Conservation (phyloP, 2,113 vertebrate species). For the Grantiella picta region DNA sequence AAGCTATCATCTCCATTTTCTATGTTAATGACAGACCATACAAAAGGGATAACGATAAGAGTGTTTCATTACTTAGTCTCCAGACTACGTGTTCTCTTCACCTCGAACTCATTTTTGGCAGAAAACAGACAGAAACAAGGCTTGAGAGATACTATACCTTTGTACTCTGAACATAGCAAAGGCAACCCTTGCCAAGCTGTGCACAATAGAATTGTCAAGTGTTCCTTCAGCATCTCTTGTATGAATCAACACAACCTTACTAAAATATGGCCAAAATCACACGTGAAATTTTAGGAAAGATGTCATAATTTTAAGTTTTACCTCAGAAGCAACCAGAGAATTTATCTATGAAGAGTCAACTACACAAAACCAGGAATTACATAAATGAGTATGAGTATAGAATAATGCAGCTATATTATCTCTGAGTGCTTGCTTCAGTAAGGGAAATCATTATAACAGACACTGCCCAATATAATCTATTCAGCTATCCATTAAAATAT, state of each 20-base stretch:
- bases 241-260: neutral
- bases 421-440: neutral
- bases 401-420: neutral
- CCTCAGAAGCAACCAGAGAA: neutral
- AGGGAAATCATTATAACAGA: neutral
- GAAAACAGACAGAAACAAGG: neutral
- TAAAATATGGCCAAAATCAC: neutral
- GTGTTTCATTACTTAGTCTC: conserved; percentile 25
- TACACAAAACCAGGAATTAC: neutral
- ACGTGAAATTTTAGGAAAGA: neutral
- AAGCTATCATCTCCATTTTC: conserved; percentile 15
- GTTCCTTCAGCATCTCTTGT: neutral
- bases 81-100: neutral
- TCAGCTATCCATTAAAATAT: neutral
- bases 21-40: neutral
- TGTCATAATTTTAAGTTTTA: neutral
- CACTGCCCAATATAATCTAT: neutral
- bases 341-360: neutral
- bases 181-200: neutral
- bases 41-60: neutral
- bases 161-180: neutral
- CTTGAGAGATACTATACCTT: neutral
- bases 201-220: neutral
- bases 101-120: neutral
- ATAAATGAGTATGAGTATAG: neutral